These are phyloP conservation scores for Eupithecia vulgata DNA, from an alignment of 2,888 invertebrate species.

Conservation along the genomic window DNA sequence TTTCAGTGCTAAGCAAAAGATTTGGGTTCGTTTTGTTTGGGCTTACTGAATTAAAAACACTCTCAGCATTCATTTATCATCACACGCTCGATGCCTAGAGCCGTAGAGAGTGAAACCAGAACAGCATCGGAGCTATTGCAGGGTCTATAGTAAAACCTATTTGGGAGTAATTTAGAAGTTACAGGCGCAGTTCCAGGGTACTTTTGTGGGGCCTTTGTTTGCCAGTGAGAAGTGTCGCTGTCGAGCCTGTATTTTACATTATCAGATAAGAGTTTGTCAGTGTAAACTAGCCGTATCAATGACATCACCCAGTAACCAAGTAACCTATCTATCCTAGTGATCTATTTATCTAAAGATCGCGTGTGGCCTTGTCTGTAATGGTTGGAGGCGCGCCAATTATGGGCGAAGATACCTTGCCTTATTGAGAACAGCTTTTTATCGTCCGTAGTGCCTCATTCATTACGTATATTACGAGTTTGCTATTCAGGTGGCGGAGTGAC, in stretches of 20 bases:
- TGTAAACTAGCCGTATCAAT: constrained; percentile 21
- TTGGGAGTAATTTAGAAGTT: neutral
- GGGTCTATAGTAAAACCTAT: neutral
- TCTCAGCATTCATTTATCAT: neutral
- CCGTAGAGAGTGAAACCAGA: neutral
- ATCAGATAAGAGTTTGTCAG: neutral
- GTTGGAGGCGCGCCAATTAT: constrained; percentile 27
- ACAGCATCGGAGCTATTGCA: neutral
- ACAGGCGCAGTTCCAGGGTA: neutral
- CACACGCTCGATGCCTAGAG: neutral
- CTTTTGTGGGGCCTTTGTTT: neutral
- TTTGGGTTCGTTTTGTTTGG: neutral
- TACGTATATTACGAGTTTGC: constrained; percentile 1
- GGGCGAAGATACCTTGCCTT: constrained; percentile 17
- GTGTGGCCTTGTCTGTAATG: constrained; percentile 31
- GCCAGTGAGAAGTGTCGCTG: neutral
- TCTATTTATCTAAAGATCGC: constrained; percentile 32
- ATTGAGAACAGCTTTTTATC: constrained; percentile 23
- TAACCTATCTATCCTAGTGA: constrained; percentile 24
- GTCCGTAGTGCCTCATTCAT: constrained; percentile 4
- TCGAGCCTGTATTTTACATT: neutral
- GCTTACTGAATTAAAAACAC: neutral
- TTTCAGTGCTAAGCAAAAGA: neutral
- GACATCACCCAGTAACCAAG: constrained; percentile 20
- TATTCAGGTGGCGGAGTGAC: neutral